Base-by-base conservation (phyloP, 2,888 invertebrate genomes). In the Caenorhabditis doughertyi region DNA sequence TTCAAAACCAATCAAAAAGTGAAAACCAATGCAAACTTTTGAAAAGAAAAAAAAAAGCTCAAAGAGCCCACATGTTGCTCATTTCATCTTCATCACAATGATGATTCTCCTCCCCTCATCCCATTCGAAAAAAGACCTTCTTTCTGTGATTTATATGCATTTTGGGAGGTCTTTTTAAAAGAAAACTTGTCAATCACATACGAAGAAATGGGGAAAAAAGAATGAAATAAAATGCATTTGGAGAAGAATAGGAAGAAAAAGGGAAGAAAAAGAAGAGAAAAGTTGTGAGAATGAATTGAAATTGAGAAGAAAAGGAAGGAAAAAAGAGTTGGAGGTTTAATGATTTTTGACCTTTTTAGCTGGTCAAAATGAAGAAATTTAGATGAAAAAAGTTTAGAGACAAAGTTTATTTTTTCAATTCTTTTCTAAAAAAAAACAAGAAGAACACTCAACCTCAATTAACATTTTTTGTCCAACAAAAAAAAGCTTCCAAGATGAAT, bases 131-230 rank as follows among this genome's bases (percentile, higher is more conserved):
- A 21, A 39, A 39, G n/a, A 16, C 29, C n/a, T 27, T 39, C 27
- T 53, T 35, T 4, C 35, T 51, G 53, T 68, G 67, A 68, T 68
- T 68, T 68, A n/a, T n/a, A 68, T 68, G 67, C 39, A 42, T 68
- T 47, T 42, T 49, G 49, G 44, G 27, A 18, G 3, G 23, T 1
- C 4, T 1, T 21, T 18, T 5, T 16, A 27, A 35, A 5, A 42
- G 16, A 23, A 55, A 39, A 53, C 67, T 68, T 68, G 67, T 68
- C 67, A 53, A 68, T 68, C 67, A 53, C 67, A 67, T 47, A 42
- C 42, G n/a, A 21, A 18, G 29, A 27, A 21, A 3, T 21, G 16
- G 42, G 9, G 64, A 39, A 16, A 25, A 39, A 53, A 53, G 9
- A 51, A 23, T 1, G 18, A 42, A 42, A 23, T 1, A 11, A 42